Percentiles rank a stretch among this genome's conserved stretches.
Conservation (phyloP, 2,888 invertebrate species). For the Sinopyrophorus schimmeli region DNA sequence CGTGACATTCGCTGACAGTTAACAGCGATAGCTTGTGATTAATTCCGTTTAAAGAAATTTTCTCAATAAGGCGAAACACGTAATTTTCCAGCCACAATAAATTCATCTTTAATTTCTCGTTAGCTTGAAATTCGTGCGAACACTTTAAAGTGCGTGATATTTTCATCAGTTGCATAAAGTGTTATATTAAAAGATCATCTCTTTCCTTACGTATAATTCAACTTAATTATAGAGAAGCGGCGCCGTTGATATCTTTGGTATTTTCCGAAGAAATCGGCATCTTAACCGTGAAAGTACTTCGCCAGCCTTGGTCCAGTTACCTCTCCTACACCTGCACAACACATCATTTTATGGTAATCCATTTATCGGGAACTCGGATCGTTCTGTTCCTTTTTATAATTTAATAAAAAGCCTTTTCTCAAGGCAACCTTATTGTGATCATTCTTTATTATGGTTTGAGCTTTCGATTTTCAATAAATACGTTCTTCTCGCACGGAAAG, state of each 20-base stretch:
- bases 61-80: constrained; percentile 12
- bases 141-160: constrained; percentile 1
- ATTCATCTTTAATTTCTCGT: background rate
- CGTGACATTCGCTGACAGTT: constrained; percentile 23
- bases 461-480: no score
- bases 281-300: constrained; percentile 40
- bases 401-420: no score
- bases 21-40: constrained; percentile 23
- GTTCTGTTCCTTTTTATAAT: no score
- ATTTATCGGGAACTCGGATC: no score
- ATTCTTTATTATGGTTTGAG: no score
- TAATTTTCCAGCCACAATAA: constrained; percentile 3
- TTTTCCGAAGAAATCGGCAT: constrained; percentile 37
- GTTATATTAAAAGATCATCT: no score
- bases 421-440: no score
- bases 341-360: no score
- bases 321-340: constrained; percentile 36
- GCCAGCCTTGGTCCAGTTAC: constrained; percentile 39
- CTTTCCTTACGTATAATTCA: no score
- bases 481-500: no score
- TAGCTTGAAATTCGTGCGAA: background rate
- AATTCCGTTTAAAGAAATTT: constrained; percentile 17
- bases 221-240: constrained; percentile 10
- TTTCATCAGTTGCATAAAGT: no score
- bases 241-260: constrained; percentile 21